Evolutionary conservation across 2,113 vertebrate genomes (phyloP).

Genomic region (Vulpes ferrilata): DNA sequence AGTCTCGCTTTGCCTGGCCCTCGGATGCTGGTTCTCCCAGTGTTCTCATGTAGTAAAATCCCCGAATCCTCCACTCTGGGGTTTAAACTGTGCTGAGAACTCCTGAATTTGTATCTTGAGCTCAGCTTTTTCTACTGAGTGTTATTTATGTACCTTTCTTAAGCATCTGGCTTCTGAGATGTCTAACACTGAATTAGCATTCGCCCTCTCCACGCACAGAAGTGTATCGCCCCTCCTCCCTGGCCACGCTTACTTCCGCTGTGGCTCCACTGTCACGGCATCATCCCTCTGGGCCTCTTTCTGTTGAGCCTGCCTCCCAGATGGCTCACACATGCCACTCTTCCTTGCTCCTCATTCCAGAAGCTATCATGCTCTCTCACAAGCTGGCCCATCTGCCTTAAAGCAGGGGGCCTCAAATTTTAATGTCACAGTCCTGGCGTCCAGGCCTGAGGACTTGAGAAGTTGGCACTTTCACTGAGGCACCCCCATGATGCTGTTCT

Average conservation of each 20-base stretch:
- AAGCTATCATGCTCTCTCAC: not conserved
- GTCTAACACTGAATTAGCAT: not conserved
- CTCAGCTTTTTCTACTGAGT: not conserved
- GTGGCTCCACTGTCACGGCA: not conserved
- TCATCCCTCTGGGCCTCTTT: not conserved
- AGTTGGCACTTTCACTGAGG: not conserved
- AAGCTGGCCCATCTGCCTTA: not conserved
- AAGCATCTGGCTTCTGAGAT: not conserved
- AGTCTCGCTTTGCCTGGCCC: not conserved
- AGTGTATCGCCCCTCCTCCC: not conserved
- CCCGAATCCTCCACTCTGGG: not conserved
- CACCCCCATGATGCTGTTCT: not conserved
- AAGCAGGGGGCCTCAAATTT: not conserved
- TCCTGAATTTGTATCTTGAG: not conserved
- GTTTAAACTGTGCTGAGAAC: not conserved
- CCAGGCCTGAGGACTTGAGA: not conserved
- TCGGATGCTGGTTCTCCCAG: not conserved
- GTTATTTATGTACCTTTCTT: not conserved
- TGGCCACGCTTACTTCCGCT: not conserved
- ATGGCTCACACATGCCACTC: not conserved
- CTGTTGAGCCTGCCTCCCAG: not conserved
- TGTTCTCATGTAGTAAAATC: not conserved
- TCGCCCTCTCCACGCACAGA: not conserved
- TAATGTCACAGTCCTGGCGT: not conserved
- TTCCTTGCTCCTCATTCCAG: not conserved